phyloP scores from a whole-genome alignment of 2,797 vertebrate genomes.

The Sebastes dallii region DNA sequence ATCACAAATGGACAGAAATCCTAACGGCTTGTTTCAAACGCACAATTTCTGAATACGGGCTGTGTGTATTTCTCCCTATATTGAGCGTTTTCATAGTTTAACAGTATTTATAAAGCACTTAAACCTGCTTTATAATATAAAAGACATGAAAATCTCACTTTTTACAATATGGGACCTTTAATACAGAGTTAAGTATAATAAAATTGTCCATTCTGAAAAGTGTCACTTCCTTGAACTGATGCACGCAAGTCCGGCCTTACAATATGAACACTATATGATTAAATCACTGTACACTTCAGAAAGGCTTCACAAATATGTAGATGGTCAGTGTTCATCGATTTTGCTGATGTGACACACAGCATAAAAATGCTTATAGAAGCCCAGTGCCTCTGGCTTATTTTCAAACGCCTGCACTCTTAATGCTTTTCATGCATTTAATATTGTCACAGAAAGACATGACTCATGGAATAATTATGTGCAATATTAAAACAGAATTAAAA shows the following conservation, averaged over 20 bases:
- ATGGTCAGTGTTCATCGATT: slow-evolving; percentile 19
- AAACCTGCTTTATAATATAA: too few species aligned
- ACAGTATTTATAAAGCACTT: too few species aligned
- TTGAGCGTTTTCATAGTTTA: too few species aligned
- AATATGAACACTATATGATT: background rate
- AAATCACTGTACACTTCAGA: slow-evolving; percentile 6
- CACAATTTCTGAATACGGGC: too few species aligned
- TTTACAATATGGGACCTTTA: background rate
- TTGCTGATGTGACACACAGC: slow-evolving; percentile 43
- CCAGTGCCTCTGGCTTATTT: slow-evolving; percentile 35
- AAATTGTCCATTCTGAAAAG: background rate
- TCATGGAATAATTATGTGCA: slow-evolving; percentile 40
- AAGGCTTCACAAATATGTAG: slow-evolving; percentile 2
- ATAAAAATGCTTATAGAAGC: slow-evolving; percentile 42
- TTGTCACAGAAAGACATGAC: slow-evolving; percentile 47
- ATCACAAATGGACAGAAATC: too few species aligned
- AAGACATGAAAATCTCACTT: too few species aligned
- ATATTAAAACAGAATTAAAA: slow-evolving; percentile 23
- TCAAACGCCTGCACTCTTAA: slow-evolving; percentile 32
- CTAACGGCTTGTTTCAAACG: too few species aligned
- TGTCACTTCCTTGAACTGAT: background rate
- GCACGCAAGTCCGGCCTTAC: background rate
- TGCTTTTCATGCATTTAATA: slow-evolving; percentile 55
- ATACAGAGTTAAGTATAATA: background rate
- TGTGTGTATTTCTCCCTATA: too few species aligned